phyloP scores from a whole-genome alignment of 2,113 vertebrate genomes.

The Chamaetylas fuelleborni region DNA sequence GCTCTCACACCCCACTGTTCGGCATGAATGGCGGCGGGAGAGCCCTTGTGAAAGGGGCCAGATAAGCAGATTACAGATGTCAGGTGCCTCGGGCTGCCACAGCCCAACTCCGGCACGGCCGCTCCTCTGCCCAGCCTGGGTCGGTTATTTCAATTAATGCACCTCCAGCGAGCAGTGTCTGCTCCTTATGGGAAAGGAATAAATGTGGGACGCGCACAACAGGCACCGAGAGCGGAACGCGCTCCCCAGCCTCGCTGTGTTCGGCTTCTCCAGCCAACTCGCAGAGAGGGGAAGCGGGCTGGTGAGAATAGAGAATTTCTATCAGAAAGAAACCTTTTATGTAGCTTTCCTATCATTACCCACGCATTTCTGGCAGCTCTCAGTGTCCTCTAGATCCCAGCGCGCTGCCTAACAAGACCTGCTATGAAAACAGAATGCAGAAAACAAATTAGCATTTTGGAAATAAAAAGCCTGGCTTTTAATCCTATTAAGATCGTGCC shows the following conservation, averaged over 20 bases:
- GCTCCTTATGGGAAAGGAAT: slow-evolving; percentile 2
- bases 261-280: not conserved
- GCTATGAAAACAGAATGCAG: slow-evolving; percentile 70
- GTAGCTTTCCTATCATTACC: slow-evolving; percentile 52
- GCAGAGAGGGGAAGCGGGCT: not conserved
- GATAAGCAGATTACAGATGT: slow-evolving; percentile 60
- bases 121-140: slow-evolving; percentile 17
- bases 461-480: slow-evolving; percentile 79
- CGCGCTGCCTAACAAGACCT: slow-evolving; percentile 44
- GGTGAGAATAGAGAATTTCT: not conserved
- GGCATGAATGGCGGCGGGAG: slow-evolving; percentile 10
- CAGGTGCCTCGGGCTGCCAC: slow-evolving; percentile 42
- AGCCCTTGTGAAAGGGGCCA: slow-evolving; percentile 23
- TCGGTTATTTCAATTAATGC: slow-evolving; percentile 25
- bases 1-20: slow-evolving; percentile 25
- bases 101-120: slow-evolving; percentile 22
- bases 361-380: slow-evolving; percentile 50
- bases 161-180: slow-evolving; percentile 46
- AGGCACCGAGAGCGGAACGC: not conserved
- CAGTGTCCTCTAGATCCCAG: slow-evolving; percentile 48
- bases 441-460: slow-evolving; percentile 82
- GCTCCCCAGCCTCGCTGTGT: not conserved
- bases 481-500: slow-evolving; percentile 78
- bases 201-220: not conserved
- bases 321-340: slow-evolving; percentile 55